phyloP scores from a whole-genome alignment of 2,888 invertebrate genomes.

The Selenia dentaria region DNA sequence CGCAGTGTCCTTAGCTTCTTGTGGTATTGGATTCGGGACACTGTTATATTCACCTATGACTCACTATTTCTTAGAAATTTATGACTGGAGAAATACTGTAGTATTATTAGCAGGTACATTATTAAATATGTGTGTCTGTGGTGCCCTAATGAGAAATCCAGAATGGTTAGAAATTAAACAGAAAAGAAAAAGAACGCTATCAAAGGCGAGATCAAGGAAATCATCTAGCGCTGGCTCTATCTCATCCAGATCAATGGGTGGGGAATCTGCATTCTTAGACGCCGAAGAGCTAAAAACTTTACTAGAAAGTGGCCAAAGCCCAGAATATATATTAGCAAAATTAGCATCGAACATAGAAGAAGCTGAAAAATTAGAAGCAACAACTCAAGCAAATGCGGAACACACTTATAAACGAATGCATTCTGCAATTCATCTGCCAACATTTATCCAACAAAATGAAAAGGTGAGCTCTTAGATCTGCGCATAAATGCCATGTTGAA shows the following conservation, averaged over 20 bases:
- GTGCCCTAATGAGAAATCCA: constrained; percentile 93
- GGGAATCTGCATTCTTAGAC: constrained; percentile 80
- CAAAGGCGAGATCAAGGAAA: constrained; percentile 65
- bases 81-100: constrained; percentile 92
- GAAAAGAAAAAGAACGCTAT: constrained; percentile 73
- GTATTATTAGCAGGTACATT: constrained; percentile 92
- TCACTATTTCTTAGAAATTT: constrained; percentile 88
- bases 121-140: constrained; percentile 94
- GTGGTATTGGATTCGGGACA: constrained; percentile 95
- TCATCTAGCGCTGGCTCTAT: constrained; percentile 80
- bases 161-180: constrained; percentile 90
- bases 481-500: background rate
- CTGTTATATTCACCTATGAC: constrained; percentile 94
- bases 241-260: constrained; percentile 75
- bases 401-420: constrained; percentile 70
- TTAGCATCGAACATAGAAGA: constrained; percentile 83
- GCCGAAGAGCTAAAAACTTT: constrained; percentile 87
- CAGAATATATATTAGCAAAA: constrained; percentile 86
- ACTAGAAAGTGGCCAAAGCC: constrained; percentile 87
- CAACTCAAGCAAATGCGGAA: constrained; percentile 74
- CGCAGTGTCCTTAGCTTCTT: constrained; percentile 94
- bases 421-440: constrained; percentile 91
- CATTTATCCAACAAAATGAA: constrained; percentile 89
- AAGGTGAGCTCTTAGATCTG: constrained; percentile 76
- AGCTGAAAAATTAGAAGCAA: constrained; percentile 70